phyloP scores from a whole-genome alignment of 2,797 vertebrate genomes.

The Decapterus maruadsi region DNA sequence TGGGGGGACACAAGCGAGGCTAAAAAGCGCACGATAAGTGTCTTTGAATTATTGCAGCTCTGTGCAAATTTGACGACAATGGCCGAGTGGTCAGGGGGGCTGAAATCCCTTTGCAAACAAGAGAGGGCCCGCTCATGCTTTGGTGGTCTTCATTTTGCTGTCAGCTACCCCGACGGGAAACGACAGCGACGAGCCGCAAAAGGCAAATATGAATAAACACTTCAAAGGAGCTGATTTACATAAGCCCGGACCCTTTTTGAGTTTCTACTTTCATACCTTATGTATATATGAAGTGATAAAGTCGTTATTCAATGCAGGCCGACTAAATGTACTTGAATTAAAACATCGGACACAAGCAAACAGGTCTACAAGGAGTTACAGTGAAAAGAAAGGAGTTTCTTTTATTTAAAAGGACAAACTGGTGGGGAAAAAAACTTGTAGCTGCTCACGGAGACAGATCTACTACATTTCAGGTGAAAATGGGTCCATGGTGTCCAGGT shows the following conservation, averaged over 20 bases:
- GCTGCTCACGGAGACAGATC: too few species aligned
- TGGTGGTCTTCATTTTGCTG: slow-evolving; percentile 73
- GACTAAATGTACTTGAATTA: background rate
- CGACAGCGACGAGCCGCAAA: slow-evolving; percentile 6
- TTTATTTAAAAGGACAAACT: too few species aligned
- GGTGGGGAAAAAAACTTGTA: too few species aligned
- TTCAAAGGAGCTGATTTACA: slow-evolving; percentile 39
- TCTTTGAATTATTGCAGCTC: slow-evolving; percentile 81
- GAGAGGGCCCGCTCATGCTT: slow-evolving; percentile 39
- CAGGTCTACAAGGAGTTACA: background rate
- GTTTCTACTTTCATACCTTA: background rate
- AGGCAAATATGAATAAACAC: slow-evolving; percentile 44
- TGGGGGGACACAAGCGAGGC: slow-evolving; percentile 58
- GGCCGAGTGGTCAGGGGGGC: slow-evolving; percentile 64
- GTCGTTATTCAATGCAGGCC: background rate
- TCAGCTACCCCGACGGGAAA: slow-evolving; percentile 53
- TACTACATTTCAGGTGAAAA: too few species aligned
- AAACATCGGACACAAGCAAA: background rate
- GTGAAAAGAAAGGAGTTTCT: background rate
- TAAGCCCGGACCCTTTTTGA: background rate
- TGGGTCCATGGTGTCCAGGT: too few species aligned
- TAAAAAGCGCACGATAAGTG: slow-evolving; percentile 73
- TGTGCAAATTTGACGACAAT: slow-evolving; percentile 80
- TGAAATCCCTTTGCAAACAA: slow-evolving; percentile 73
- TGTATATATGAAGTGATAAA: background rate